Evolutionary conservation across 2,113 vertebrate species (phyloP).

Genomic region (Pycnonotus jocosus): DNA sequence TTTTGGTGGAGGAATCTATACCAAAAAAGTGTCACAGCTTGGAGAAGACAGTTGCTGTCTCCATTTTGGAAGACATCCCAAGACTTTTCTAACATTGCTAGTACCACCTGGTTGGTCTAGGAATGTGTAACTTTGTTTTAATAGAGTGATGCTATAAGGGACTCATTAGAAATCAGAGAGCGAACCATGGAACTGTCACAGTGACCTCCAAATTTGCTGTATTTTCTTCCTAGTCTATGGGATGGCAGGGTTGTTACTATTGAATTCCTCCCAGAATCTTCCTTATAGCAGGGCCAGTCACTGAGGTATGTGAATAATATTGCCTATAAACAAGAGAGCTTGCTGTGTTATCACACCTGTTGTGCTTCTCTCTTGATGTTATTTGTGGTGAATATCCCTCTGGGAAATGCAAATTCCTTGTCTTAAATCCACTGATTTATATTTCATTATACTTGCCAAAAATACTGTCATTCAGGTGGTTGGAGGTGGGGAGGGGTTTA

Average conservation of each 20-base stretch:
- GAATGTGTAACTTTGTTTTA: background rate
- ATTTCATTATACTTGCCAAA: background rate
- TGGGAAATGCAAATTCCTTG: background rate
- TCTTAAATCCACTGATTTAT: background rate
- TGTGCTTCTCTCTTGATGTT: background rate
- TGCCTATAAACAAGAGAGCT: background rate
- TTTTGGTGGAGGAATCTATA: background rate
- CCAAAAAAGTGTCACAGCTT: background rate
- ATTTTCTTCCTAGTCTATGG: background rate
- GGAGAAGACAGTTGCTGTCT: background rate
- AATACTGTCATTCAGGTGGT: background rate
- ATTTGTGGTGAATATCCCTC: background rate
- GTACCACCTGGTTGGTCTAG: background rate
- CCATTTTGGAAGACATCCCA: background rate
- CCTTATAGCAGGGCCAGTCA: background rate
- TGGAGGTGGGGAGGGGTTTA: accelerated
- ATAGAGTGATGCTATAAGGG: background rate
- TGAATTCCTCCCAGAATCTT: background rate
- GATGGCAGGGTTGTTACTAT: background rate
- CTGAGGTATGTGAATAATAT: background rate
- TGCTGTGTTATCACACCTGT: background rate
- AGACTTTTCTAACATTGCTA: background rate
- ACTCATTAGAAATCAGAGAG: background rate
- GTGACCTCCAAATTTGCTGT: accelerated
- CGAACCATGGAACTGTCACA: background rate